phyloP scores from a whole-genome alignment of 1,140 invertebrate species.

The Aphis gossypii region DNA sequence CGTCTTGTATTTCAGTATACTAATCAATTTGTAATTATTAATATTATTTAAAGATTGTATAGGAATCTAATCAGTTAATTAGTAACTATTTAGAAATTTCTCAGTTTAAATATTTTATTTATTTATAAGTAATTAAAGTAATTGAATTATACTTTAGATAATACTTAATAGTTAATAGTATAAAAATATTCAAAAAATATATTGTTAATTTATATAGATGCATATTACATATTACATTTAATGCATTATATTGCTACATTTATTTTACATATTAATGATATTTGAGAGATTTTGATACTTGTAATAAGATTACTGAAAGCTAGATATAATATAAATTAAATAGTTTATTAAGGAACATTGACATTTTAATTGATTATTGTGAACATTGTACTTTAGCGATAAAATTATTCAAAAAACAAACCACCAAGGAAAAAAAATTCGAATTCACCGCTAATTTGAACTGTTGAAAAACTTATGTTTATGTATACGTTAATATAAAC shows the following conservation, averaged over 20 bases:
- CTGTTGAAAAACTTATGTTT: constrained; percentile 20
- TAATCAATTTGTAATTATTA: neutral
- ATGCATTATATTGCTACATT: neutral
- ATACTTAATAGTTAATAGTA: too few species aligned
- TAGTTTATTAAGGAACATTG: neutral
- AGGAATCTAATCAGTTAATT: neutral
- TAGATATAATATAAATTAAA: neutral
- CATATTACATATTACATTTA: neutral
- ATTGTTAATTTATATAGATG: too few species aligned
- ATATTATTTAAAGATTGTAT: neutral
- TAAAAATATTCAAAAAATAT: too few species aligned
- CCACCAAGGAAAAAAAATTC: neutral
- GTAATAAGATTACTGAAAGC: neutral
- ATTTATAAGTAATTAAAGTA: too few species aligned
- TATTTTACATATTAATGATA: neutral
- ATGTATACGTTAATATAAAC: constrained; percentile 47
- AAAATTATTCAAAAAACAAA: neutral
- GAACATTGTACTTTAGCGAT: neutral
- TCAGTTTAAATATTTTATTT: too few species aligned
- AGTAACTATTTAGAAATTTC: too few species aligned
- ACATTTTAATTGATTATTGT: constrained; percentile 20
- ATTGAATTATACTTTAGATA: too few species aligned
- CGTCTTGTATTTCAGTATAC: too few species aligned
- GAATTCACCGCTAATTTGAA: constrained; percentile 24
- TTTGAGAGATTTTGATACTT: neutral